Conservation (phyloP, 1,140 invertebrate genomes). For the Holcopasites calliopsidis region DNA sequence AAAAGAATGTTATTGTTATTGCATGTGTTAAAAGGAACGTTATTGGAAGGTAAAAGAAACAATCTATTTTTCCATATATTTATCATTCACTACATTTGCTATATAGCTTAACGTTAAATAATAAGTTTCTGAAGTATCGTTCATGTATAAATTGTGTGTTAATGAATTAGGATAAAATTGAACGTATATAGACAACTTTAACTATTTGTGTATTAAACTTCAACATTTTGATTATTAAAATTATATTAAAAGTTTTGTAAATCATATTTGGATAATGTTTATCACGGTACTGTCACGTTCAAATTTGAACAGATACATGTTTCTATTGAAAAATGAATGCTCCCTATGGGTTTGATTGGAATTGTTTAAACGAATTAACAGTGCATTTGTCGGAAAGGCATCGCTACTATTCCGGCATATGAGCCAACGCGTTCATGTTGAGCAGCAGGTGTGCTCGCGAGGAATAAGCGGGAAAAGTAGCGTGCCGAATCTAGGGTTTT, state of each 20-base stretch:
- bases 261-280: not conserved
- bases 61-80: no score
- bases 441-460: conserved; percentile 5
- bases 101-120: no score
- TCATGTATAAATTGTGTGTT: no score
- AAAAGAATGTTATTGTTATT: not conserved
- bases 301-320: not conserved
- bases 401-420: not conserved
- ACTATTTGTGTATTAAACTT: no score
- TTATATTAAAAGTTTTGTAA: not conserved
- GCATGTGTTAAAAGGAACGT: no score
- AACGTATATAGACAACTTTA: no score
- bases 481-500: conserved; percentile 24
- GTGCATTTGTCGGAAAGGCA: not conserved
- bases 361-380: not conserved
- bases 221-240: no score
- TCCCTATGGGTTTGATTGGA: no score
- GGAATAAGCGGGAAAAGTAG: conserved; percentile 32
- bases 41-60: no score
- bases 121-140: no score
- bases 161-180: no score
- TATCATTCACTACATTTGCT: no score
- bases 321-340: not conserved
- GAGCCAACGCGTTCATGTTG: not conserved
- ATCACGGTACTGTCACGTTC: not conserved